Evolutionary conservation across 2,888 invertebrate species (phyloP).

Genomic region (Gisinianus flammeolus): DNA sequence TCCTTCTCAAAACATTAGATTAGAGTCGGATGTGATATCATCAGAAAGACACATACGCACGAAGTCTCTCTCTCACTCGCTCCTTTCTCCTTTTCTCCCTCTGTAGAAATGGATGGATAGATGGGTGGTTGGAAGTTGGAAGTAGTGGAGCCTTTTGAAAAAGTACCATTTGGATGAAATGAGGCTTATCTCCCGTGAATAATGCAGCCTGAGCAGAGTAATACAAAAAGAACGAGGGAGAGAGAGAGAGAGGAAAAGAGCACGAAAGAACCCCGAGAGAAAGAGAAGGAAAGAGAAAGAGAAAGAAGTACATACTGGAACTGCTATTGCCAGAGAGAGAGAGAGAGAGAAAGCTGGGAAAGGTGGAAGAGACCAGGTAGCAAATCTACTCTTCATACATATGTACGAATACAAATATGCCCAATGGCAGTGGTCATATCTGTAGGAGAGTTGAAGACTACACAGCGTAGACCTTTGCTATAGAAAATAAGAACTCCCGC

Average conservation of each 20-base stretch:
- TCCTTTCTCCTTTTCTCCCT: background rate
- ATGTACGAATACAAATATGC: background rate
- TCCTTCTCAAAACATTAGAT: constrained; percentile 12
- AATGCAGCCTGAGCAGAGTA: constrained; percentile 34
- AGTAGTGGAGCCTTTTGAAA: constrained; percentile 14
- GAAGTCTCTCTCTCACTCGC: background rate
- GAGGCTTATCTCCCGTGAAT: constrained; percentile 41
- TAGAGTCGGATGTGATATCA: constrained; percentile 15
- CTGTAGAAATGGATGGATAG: background rate
- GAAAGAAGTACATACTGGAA: background rate
- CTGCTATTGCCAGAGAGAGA: background rate
- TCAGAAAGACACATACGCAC: background rate
- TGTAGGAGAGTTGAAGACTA: background rate
- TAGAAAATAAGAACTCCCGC: too few species aligned
- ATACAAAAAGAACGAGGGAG: constrained; percentile 19
- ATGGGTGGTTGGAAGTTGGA: background rate
- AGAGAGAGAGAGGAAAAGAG: constrained; percentile 8
- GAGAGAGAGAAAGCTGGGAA: background rate
- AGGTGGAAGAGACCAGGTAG: background rate
- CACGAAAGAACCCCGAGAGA: background rate
- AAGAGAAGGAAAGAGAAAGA: background rate
- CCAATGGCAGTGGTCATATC: background rate
- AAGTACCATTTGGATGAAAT: constrained; percentile 39
- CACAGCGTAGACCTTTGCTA: too few species aligned
- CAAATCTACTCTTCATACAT: background rate